Base-by-base conservation (phyloP, 2,113 vertebrate genomes). In the Megaceryle torquata region DNA sequence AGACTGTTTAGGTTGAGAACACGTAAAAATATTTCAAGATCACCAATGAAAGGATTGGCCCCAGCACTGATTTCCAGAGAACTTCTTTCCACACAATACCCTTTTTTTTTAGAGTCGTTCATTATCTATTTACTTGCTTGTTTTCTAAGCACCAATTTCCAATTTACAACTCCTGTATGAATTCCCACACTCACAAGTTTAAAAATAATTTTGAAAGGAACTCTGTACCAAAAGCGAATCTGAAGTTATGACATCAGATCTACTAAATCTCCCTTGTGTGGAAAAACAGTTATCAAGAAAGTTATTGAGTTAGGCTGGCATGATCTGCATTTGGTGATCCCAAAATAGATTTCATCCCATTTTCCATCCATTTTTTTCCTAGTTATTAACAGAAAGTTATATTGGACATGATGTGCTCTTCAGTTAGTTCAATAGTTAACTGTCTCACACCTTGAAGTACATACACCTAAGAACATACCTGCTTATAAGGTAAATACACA, bases 181-280 rank as follows among this genome's bases (percentile, higher is more conserved):
- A 53, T 25, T 84, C 25, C 2, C 9, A 48, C 33, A 56, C 39
- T 71, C 92, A 76, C 72, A 35, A 60, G 35, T 57, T 60, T 60
- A 87, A 83, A 85, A 91, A 93, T 59, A 91, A 82, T 93, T 93
- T 85, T 91, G 65, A 72, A 94, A 89, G 53, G 60, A n/a, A 39
- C 53, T 48, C 57, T 64, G 33, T 60, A 89, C 61, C 61, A 89
- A 85, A 93, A 91, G 70, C 22, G 65, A 10, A 71, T 75, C 92
- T 89, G 74, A 87, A 96, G 87, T 87, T 78, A 76, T n/a, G 63
- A 48, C 61, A 96, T 96, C 91, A 96, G 53, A 95, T 91, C 89
- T 96, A 75, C 77, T 68, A 70, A 70, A 82, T 91, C 94, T 95
- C 57, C 67, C 75, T 91, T 89, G 88, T 93, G 78, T 85, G 67